Percentiles rank a stretch among this genome's conserved stretches.
These are phyloP conservation scores for Petrophora chlorosata DNA, from an alignment of 2,888 invertebrate genomes.

Conservation along the genomic window DNA sequence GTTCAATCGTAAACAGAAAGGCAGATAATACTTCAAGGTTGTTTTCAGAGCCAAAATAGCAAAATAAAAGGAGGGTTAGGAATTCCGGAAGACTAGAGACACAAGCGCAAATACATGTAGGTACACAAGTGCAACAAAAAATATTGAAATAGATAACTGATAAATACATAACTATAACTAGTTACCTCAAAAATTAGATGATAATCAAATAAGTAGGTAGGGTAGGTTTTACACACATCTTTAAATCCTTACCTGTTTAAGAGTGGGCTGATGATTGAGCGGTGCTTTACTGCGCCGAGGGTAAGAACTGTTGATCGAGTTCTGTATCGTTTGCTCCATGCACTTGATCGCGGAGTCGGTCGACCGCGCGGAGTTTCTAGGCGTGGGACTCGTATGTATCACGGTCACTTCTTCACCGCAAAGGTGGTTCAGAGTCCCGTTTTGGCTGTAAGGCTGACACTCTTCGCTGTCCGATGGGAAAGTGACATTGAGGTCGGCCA, in stretches of 20 bases:
- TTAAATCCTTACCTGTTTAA: constrained; percentile 55
- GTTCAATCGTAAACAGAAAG: too few species aligned
- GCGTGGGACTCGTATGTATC: constrained; percentile 34
- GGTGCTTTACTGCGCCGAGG: constrained; percentile 11
- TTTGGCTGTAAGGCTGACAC: constrained; percentile 32
- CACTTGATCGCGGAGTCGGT: constrained; percentile 52
- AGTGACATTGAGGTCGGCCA: constrained; percentile 76
- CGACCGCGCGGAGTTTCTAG: constrained; percentile 19
- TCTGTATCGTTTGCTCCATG: constrained; percentile 50
- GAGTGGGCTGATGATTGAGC: constrained; percentile 44
- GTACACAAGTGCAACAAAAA: background rate
- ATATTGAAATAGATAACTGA: background rate
- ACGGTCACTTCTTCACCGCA: constrained; percentile 40
- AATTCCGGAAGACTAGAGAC: too few species aligned
- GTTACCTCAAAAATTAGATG: too few species aligned
- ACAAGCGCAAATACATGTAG: background rate
- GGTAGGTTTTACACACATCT: too few species aligned
- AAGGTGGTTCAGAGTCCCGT: constrained; percentile 28
- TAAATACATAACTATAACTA: background rate
- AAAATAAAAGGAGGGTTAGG: too few species aligned
- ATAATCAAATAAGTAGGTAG: background rate
- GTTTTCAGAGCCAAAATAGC: too few species aligned
- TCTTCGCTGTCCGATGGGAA: constrained; percentile 74
- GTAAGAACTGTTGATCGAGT: constrained; percentile 46
- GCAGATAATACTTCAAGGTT: too few species aligned